Evolutionary conservation across 1,140 invertebrate species (phyloP).

Genomic region (Calosoma granatense): DNA sequence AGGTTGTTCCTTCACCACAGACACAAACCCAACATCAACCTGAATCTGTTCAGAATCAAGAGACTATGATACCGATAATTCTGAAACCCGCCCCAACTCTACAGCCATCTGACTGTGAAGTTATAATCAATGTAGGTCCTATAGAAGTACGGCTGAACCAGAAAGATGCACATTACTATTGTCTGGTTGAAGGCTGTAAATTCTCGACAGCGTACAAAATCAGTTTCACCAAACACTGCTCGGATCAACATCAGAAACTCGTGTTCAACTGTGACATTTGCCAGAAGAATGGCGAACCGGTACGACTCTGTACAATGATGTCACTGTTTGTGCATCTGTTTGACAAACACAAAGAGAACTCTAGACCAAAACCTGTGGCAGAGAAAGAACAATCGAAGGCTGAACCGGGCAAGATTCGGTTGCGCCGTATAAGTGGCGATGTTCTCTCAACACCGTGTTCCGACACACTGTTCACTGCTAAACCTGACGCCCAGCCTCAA

Average conservation of each 20-base stretch:
- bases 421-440: constrained; percentile 25
- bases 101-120: no score
- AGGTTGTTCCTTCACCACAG: no score
- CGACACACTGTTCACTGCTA: no score
- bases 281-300: no score
- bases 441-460: constrained; percentile 19
- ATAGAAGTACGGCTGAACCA: not conserved
- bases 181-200: not conserved
- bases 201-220: not conserved
- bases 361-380: not conserved
- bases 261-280: not conserved
- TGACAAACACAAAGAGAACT: not conserved
- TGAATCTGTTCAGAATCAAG: no score
- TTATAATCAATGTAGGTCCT: no score
- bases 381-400: not conserved
- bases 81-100: no score
- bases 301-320: not conserved
- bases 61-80: no score
- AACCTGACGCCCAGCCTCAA: not conserved
- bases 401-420: constrained; percentile 12
- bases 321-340: not conserved
- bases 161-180: not conserved
- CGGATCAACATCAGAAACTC: not conserved
- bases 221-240: not conserved
- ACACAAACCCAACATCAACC: no score